Base-by-base conservation (phyloP, 2,113 vertebrate genomes). In the Falcunculus frontatus region DNA sequence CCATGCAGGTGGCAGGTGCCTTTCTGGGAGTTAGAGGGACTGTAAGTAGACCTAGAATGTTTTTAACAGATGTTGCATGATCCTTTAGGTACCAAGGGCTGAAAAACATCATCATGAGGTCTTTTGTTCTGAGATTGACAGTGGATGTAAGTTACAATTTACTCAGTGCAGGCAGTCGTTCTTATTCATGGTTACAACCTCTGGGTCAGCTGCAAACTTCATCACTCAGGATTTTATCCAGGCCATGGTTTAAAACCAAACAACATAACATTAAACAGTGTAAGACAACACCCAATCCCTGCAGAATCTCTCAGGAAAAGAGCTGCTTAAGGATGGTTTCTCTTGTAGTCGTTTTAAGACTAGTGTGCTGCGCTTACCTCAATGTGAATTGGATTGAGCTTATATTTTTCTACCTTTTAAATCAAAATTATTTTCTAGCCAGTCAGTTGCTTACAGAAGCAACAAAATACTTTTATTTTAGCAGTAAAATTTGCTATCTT, bases 91-190 rank as follows among this genome's bases (percentile, higher is more conserved):
- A 57, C 8, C 16, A 35, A 72, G 18, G 16, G 41, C 53, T 55
- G 39, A 86, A 67, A 75, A 87, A 18, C 8, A 69, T 18, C 3
- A 10, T 44, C 22, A 64, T 63, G 73, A 81, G 19, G 32, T 49
- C 29, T 55, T 65, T 37, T 65, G 26, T 69, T 76, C 41, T 44
- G 35, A 82, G 33, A 20, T 0, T 47, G 44, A 62, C 22, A 29
- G 57, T 16, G 22, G 17, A 64, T 33, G 25, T 21, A 49, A 52
- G 6, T 56, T 41, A 62, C n/a, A 72, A 16, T 49, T 81, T 32
- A 11, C 39, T 32, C 35, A 13, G 59, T 37, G 29, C 20, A 62
- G 20, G 33, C 67, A 83, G 46, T 29, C 0, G 0, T 35, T 64
- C 33, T 50, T 60, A 39, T 13, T 49, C 21, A 6, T 4, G 10